Percentiles rank a stretch among this genome's conserved stretches.
Conservation (phyloP, 2,888 invertebrate genomes). For the Augochlorella aurata region DNA sequence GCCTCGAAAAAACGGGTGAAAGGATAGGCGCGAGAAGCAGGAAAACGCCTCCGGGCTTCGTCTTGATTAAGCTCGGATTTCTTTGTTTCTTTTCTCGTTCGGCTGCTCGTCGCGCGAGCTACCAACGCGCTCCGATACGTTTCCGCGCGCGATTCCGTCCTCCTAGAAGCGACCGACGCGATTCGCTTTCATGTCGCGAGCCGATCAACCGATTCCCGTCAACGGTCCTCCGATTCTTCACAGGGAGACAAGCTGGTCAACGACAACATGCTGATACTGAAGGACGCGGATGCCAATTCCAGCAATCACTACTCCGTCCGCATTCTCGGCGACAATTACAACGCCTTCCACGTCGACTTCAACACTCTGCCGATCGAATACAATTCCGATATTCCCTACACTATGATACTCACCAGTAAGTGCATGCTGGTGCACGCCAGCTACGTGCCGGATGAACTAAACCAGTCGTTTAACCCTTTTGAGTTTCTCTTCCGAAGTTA, state of each 20-base stretch:
- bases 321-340: constrained; percentile 78
- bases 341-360: constrained; percentile 79
- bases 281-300: constrained; percentile 80
- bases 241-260: constrained; percentile 79
- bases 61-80: constrained; percentile 74
- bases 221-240: background rate
- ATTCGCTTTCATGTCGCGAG: background rate
- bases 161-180: no score
- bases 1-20: constrained; percentile 9
- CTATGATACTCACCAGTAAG: constrained; percentile 76
- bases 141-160: background rate
- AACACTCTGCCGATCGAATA: constrained; percentile 76
- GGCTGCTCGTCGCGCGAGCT: constrained; percentile 20
- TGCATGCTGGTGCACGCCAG: constrained; percentile 9
- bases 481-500: no score
- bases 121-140: background rate
- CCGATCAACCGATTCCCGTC: background rate
- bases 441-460: no score
- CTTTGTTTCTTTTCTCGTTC: constrained; percentile 31
- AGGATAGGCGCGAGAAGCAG: constrained; percentile 32
- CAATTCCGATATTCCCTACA: constrained; percentile 69
- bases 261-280: constrained; percentile 79
- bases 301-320: constrained; percentile 81
- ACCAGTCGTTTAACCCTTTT: no score
- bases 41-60: constrained; percentile 67